These are phyloP conservation scores for Kobus ellipsiprymnus DNA, from an alignment of 2,113 vertebrate species.

Conservation along the genomic window DNA sequence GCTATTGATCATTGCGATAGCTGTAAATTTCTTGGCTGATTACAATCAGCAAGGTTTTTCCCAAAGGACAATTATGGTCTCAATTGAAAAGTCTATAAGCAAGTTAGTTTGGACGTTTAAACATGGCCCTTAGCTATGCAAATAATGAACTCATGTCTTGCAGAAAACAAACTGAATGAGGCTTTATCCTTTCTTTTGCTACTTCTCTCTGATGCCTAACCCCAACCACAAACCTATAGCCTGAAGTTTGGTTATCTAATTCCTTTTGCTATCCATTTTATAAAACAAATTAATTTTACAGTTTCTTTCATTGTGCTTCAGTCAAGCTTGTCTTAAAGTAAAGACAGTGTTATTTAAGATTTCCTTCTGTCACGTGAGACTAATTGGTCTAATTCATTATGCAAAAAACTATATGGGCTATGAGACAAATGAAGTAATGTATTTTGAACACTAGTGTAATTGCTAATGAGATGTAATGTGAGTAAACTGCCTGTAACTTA, in stretches of 20 bases:
- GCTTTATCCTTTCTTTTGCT: not conserved
- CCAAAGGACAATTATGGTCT: constrained; percentile 51
- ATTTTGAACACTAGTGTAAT: constrained; percentile 77
- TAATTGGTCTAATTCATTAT: constrained; percentile 82
- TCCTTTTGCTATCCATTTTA: constrained; percentile 53
- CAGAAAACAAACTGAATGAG: constrained; percentile 37
- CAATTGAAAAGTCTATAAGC: constrained; percentile 59
- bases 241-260: constrained; percentile 40
- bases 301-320: constrained; percentile 69
- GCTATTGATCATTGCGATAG: constrained; percentile 24
- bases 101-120: constrained; percentile 47
- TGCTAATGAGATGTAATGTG: constrained; percentile 79
- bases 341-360: constrained; percentile 79
- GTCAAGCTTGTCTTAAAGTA: constrained; percentile 75
- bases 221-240: not conserved
- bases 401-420: constrained; percentile 73
- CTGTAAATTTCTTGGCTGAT: constrained; percentile 50
- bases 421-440: constrained; percentile 77
- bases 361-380: constrained; percentile 77
- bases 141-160: constrained; percentile 55
- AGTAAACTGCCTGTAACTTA: constrained; percentile 74
- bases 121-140: constrained; percentile 52
- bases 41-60: constrained; percentile 40
- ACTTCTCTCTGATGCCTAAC: not conserved
- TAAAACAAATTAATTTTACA: constrained; percentile 66